Evolutionary conservation across 2,888 invertebrate genomes (phyloP), one percentile per base, ranked within the genome.

Genomic region (Baronia brevicornis): DNA sequence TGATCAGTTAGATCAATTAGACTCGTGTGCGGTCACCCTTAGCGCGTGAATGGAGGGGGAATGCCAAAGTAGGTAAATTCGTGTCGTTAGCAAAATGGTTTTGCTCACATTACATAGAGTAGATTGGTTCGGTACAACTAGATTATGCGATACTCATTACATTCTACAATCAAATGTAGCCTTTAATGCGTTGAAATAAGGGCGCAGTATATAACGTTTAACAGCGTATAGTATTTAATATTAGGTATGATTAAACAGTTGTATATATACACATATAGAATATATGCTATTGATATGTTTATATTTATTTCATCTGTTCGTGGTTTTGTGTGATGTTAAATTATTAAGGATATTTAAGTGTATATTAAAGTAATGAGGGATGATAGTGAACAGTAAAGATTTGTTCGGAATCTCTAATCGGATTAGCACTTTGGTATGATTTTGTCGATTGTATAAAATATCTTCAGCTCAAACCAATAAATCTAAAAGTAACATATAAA

Each of bases 381-480:
- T 20, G 25, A 8, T 10, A 1, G 21, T 33, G 33, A 9, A 5
- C 20, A 4, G 11, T 13, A 17, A 19, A 17, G 11, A 20, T 17
- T 31, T 18, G 26, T 18, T 22, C 19, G 30, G 36, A 36, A 36
- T 36, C 38, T 34, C 31, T 17, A 27, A 31, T 25, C 32, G 41
- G 27, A 22, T 31, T 42, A 39, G 42, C 22, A 33, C 19, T 30
- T 34, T 39, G 29, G 38, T 26, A 27, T 27, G 9, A n/a, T 36
- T 34, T 27, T 24, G 17, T 31, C 30, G 38, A 39, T 30, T 39
- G 37, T 39, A 42, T 37, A 17, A 39, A 39, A 34, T 32, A 35
- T 36, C 37, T 43, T 49, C 52, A 52, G 60, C 62, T 61, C 59
- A 61, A 63, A 39, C 38, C 47, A 44, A 47, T 50, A n/a, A n/a